These are phyloP conservation scores for Lycopodina hypogea DNA, from an alignment of 37 sponge, comb jelly and placozoan genomes.

Conservation along the genomic window DNA sequence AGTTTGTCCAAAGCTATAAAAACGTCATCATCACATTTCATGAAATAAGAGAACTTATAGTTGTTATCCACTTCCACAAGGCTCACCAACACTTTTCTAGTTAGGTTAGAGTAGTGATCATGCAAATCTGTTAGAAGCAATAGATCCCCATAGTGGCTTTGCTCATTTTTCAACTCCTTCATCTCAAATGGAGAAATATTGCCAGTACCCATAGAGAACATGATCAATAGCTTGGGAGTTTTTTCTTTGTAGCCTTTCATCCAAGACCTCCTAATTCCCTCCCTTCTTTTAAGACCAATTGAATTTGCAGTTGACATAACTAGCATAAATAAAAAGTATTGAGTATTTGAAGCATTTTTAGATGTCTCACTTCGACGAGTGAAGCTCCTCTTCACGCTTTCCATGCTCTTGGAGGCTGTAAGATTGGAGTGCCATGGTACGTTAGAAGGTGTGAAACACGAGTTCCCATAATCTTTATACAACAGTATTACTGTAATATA, in stretches of 20 bases:
- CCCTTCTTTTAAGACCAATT: conserved; percentile 23
- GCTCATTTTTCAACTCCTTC: conserved; percentile 6
- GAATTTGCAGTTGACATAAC: conserved; percentile 32
- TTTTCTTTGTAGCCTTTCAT: conserved; percentile 15
- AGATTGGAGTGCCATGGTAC: too few species aligned
- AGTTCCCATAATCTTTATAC: too few species aligned
- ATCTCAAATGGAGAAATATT: conserved; percentile 1
- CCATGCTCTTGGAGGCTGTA: too few species aligned
- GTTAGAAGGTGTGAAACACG: too few species aligned
- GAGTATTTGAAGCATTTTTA: too few species aligned
- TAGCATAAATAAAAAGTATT: conserved; percentile 38
- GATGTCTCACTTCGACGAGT: too few species aligned
- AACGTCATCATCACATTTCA: conserved; percentile 91
- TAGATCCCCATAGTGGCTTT: conserved; percentile 45
- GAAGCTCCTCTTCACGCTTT: too few species aligned
- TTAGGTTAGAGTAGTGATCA: conserved; percentile 64
- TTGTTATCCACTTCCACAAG: conserved; percentile 41
- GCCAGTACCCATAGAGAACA: conserved; percentile 67
- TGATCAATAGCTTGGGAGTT: conserved; percentile 20
- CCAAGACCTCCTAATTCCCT: conserved; percentile 75
- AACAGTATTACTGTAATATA: too few species aligned
- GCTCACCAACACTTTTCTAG: conserved; percentile 61
- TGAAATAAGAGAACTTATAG: conserved; percentile 51
- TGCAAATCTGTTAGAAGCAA: conserved; percentile 50
- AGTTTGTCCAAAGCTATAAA: conserved; percentile 49